Evolutionary conservation across 2,797 vertebrate species (phyloP).

Genomic region (Natrix natrix): DNA sequence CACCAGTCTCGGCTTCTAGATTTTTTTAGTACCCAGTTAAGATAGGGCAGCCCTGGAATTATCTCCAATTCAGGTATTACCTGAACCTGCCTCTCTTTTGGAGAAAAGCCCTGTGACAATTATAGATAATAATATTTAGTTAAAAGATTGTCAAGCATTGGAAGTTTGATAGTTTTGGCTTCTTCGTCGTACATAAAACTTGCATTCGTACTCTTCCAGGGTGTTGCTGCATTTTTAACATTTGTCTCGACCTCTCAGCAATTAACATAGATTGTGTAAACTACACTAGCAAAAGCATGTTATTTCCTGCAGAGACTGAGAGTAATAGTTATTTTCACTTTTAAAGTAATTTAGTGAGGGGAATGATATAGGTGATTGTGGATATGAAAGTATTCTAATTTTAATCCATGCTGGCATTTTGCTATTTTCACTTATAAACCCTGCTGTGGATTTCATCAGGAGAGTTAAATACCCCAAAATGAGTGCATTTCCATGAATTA

Average conservation of each 20-base stretch:
- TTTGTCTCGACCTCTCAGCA: constrained; percentile 3
- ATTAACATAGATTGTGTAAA: neutral
- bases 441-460: constrained; percentile 21
- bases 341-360: neutral
- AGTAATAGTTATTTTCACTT: constrained; percentile 22
- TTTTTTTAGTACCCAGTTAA: neutral
- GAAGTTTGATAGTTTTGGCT: neutral
- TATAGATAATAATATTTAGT: neutral
- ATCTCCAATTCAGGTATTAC: neutral
- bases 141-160: neutral
- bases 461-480: constrained; percentile 14
- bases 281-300: neutral
- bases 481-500: neutral
- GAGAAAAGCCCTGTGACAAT: neutral
- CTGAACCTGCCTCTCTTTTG: neutral
- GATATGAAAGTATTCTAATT: constrained; percentile 7
- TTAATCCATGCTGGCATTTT: constrained; percentile 16
- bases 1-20: neutral
- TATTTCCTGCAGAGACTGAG: neutral
- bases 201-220: neutral
- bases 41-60: neutral
- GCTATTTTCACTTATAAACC: neutral
- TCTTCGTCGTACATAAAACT: neutral
- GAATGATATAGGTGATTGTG: neutral
- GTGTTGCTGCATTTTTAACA: constrained; percentile 19